Percentiles rank a stretch among this genome's conserved stretches.
Conservation (phyloP, 1,140 invertebrate genomes). For the Octopus sinensis region DNA sequence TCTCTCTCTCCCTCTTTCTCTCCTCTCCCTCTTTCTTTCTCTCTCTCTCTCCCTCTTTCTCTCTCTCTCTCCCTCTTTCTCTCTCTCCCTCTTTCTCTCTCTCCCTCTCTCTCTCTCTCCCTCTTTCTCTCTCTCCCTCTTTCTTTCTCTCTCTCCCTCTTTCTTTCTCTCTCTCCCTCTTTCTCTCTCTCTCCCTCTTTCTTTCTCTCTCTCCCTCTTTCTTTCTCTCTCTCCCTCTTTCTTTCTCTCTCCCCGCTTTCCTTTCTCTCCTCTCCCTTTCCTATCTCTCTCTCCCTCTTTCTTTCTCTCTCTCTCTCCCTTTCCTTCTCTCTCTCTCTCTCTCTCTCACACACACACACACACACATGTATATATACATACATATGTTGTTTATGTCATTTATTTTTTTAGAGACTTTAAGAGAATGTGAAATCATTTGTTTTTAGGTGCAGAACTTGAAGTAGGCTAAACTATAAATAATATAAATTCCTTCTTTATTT, state of each 20-base stretch:
- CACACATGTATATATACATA: not conserved
- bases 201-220: not conserved
- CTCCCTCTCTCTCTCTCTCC: not conserved
- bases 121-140: not conserved
- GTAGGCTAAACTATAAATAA: too few relatives aligned
- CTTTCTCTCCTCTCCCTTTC: not conserved
- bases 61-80: not conserved
- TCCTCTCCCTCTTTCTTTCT: slow-evolving; percentile 17
- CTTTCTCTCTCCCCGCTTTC: not conserved
- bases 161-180: not conserved
- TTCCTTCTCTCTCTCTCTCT: too few relatives aligned
- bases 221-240: not conserved
- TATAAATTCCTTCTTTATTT: too few relatives aligned
- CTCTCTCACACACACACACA: not conserved
- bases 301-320: not conserved
- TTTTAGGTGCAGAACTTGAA: too few relatives aligned
- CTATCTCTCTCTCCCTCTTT: not conserved
- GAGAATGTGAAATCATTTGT: too few relatives aligned
- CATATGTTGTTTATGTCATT: not conserved
- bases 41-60: slow-evolving; percentile 10
- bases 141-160: not conserved
- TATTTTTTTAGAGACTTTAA: too few relatives aligned
- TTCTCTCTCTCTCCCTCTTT: too few relatives aligned
- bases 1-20: not conserved
- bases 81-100: not conserved